phyloP scores from a whole-genome alignment of 1,140 invertebrate species.

The Drosophila pachea region DNA sequence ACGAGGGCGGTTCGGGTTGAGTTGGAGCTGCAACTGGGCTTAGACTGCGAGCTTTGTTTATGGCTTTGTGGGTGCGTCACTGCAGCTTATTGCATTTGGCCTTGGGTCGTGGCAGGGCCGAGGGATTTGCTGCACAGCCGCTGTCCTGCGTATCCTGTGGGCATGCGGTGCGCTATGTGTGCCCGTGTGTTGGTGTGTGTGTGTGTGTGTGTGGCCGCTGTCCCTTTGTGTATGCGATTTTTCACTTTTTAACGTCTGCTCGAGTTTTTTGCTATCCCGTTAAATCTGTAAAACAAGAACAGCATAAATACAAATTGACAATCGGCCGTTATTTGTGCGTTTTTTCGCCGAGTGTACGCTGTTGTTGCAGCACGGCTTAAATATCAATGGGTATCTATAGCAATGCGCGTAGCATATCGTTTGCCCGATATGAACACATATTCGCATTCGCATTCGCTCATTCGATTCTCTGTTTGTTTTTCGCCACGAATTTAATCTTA shows the following conservation, averaged over 20 bases:
- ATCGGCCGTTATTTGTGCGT: constrained; percentile 45
- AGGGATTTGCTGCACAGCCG: constrained; percentile 11
- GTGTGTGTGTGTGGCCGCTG: not conserved
- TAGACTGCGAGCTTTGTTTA: constrained; percentile 57
- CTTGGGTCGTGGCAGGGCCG: constrained; percentile 22
- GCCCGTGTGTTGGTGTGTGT: no score
- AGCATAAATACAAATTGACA: constrained; percentile 68
- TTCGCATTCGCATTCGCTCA: constrained; percentile 47
- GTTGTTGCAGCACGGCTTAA: constrained; percentile 59
- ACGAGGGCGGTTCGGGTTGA: not conserved
- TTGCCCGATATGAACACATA: constrained; percentile 48
- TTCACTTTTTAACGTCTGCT: constrained; percentile 63
- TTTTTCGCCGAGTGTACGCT: constrained; percentile 12
- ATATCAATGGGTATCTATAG: constrained; percentile 57
- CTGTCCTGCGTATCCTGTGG: constrained; percentile 3
- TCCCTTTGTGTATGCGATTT: constrained; percentile 29
- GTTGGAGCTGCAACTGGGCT: constrained; percentile 13
- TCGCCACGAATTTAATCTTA: constrained; percentile 59
- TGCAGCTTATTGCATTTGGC: constrained; percentile 72
- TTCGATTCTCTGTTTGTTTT: constrained; percentile 37
- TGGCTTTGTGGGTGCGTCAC: constrained; percentile 37
- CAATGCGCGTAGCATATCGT: constrained; percentile 33
- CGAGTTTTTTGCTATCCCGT: constrained; percentile 48
- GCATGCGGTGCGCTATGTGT: not conserved
- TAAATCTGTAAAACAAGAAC: constrained; percentile 67